Conservation (phyloP, 2,888 invertebrate genomes). For the Athalia cordata region DNA sequence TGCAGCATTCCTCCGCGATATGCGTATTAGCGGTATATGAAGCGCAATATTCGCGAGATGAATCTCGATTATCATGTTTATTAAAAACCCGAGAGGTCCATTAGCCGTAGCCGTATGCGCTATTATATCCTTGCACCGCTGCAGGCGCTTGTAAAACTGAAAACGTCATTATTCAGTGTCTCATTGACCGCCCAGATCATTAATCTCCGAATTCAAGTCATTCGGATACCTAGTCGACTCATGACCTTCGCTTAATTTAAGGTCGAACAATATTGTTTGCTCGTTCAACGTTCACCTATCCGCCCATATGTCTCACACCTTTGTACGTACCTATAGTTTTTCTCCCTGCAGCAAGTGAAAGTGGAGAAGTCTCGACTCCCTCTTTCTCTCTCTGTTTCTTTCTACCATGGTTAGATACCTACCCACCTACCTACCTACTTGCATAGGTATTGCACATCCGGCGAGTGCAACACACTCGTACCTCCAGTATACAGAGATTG, state of each 20-base stretch:
- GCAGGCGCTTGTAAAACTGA: neutral
- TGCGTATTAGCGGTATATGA: neutral
- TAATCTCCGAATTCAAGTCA: constrained; percentile 15
- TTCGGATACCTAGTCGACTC: neutral
- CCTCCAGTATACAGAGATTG: neutral
- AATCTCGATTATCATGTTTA: neutral
- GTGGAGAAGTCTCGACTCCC: constrained; percentile 30
- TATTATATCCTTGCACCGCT: neutral
- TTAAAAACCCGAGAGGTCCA: constrained; percentile 4
- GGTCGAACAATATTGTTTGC: neutral
- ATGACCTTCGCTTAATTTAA: neutral
- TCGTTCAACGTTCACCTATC: neutral
- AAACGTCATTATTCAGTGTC: constrained; percentile 25
- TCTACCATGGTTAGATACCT: constrained; percentile 10
- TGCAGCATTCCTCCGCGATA: neutral
- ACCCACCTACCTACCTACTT: neutral
- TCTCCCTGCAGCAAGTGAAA: constrained; percentile 8
- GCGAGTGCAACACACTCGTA: neutral
- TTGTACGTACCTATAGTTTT: too few relatives aligned
- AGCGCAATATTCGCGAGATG: neutral
- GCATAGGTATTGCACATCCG: neutral
- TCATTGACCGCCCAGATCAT: constrained; percentile 16
- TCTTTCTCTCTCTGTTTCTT: constrained; percentile 21
- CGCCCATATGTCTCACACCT: too few relatives aligned
- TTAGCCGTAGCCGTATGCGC: neutral